Base-by-base conservation (phyloP, 2,888 invertebrate species). In the Linnaemya vulpina region DNA sequence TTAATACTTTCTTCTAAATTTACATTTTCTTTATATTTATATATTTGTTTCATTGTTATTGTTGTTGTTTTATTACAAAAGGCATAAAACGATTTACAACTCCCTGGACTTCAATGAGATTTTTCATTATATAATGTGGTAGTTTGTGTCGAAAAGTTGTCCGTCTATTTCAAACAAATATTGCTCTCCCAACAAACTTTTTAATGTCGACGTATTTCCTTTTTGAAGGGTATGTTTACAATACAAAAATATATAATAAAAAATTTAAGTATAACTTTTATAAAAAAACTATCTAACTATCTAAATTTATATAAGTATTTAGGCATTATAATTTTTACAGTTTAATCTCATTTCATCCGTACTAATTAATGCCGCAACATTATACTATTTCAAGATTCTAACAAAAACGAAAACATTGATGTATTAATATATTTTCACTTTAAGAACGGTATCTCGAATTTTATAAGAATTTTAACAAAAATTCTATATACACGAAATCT, bases 71-170 rank as follows among this genome's bases (percentile, higher is more conserved):
- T 70, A 55, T 63, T 75, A 58, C 51, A 76, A 68, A 78, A 65
- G 67, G 75, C 75, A 74, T 80, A 83, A 83, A 86, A 83, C 80
- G 83, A 80, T 80, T 83, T 83, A 77, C 73, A 83, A 74, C 73
- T 81, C 80, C 75, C 80, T 53, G 22, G 70, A 70, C 78, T 75
- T 70, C 49, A 67, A 71, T 77, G 62, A 62, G 58, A 46, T 71
- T 51, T 70, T 84, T 62, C 62, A 62, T 73, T 81, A 81, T 60
- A 22, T 7, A 17, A 30, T 67, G 22, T n/a, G 25, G 30, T 20
- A 60, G 49, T 43, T 30, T 30, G 20, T 25, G 67, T 46, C 15
- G 9, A 25, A 53, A 43, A 63, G 13, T 30, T 30, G 30, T 30
- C 3, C 5, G 53, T 11, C 30, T 35, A 53, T 55, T 25, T 40